Evolutionary conservation across 2,888 invertebrate species (phyloP).

Genomic region (Pterostichus niger): DNA sequence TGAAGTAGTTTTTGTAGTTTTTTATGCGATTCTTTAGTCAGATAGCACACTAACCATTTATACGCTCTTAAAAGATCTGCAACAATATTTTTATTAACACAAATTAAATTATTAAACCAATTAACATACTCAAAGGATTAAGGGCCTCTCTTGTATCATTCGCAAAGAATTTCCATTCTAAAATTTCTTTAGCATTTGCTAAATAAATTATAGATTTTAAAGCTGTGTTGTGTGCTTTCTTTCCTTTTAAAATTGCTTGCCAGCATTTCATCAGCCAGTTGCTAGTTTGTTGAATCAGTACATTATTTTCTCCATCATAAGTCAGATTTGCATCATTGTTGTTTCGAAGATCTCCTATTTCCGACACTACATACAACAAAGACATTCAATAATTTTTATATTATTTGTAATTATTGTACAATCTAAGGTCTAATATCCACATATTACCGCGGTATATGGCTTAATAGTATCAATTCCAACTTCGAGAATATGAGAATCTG

Average conservation of each 20-base stretch:
- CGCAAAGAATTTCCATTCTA: conserved; percentile 79
- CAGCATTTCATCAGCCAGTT: conserved; percentile 89
- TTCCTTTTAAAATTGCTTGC: conserved; percentile 75
- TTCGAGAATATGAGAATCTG: too few relatives aligned
- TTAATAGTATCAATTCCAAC: too few relatives aligned
- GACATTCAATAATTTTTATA: too few relatives aligned
- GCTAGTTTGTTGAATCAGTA: conserved; percentile 92
- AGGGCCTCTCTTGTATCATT: conserved; percentile 78
- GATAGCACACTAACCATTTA: conserved; percentile 90
- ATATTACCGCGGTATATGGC: too few relatives aligned
- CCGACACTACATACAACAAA: conserved; percentile 79
- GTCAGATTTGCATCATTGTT: conserved; percentile 93
- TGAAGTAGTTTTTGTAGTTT: conserved; percentile 79
- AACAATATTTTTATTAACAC: conserved; percentile 67
- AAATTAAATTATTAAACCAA: neutral
- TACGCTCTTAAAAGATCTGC: conserved; percentile 84
- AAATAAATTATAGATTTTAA: conserved; percentile 85
- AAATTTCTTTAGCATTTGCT: conserved; percentile 78
- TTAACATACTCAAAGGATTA: conserved; percentile 78
- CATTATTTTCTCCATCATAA: conserved; percentile 95
- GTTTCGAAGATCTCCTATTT: conserved; percentile 86
- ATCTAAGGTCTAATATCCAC: too few relatives aligned
- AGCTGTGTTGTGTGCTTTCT: conserved; percentile 79
- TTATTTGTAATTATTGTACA: too few relatives aligned
- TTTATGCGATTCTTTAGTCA: conserved; percentile 84